These are phyloP conservation scores for Muscina levida DNA, from an alignment of 2,888 invertebrate species.

Conservation along the genomic window DNA sequence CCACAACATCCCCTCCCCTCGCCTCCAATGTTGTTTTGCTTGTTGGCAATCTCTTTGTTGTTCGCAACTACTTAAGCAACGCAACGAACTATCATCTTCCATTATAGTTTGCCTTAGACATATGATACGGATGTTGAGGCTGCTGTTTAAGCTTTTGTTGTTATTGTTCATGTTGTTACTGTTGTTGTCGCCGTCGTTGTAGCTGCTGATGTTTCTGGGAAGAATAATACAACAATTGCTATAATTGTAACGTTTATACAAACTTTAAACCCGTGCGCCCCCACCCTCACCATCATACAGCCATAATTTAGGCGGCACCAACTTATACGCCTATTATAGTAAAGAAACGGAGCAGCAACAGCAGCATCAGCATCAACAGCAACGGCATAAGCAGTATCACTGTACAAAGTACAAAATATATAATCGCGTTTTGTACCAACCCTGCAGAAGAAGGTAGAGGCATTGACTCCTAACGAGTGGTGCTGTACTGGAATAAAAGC, in stretches of 20 bases:
- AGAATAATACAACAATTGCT: slow-evolving; percentile 65
- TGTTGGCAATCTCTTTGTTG: background rate
- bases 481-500: too few relatives aligned
- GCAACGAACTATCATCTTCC: background rate
- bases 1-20: too few relatives aligned
- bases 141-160: background rate
- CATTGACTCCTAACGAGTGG: too few relatives aligned
- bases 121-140: too few relatives aligned
- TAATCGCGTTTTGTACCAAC: slow-evolving; percentile 38
- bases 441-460: too few relatives aligned
- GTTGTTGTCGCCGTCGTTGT: slow-evolving; percentile 17
- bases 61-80: background rate
- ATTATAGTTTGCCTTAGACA: background rate
- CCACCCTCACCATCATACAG: background rate
- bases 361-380: background rate
- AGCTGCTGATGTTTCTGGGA: slow-evolving; percentile 65
- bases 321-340: slow-evolving; percentile 1
- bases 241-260: slow-evolving; percentile 68
- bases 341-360: background rate
- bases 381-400: background rate
- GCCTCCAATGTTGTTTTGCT: too few relatives aligned
- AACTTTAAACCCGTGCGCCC: slow-evolving; percentile 35
- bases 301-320: background rate
- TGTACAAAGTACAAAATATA: slow-evolving; percentile 4
- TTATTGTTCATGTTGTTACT: background rate